Percentiles rank a stretch among this genome's conserved stretches.
Conservation (phyloP, 2,797 vertebrate species). For the Notamacropus eugenii region DNA sequence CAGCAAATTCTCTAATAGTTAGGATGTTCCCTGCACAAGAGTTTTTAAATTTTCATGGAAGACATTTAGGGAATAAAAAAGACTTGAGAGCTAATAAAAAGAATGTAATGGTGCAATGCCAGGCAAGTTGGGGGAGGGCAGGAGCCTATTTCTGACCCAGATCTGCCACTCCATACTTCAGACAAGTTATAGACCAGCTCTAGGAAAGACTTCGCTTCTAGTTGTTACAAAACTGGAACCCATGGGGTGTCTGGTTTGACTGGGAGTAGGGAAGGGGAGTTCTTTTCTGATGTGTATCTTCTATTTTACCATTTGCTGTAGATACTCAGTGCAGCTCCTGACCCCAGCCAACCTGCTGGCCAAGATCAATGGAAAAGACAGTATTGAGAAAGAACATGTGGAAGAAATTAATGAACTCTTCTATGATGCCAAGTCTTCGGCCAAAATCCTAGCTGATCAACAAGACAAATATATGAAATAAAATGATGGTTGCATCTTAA, state of each 20-base stretch:
- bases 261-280: neutral
- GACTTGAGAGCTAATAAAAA: neutral
- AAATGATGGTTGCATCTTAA: slow-evolving; percentile 41
- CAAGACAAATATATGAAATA: slow-evolving; percentile 99
- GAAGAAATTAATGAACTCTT: slow-evolving; percentile 99
- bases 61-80: neutral
- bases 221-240: neutral
- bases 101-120: neutral
- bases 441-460: slow-evolving; percentile 98
- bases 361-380: slow-evolving; percentile 96
- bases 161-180: neutral
- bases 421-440: slow-evolving; percentile 98
- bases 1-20: neutral
- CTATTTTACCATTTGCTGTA: slow-evolving; percentile 72
- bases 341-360: slow-evolving; percentile 95
- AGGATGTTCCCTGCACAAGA: neutral
- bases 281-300: neutral
- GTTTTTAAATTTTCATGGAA: neutral
- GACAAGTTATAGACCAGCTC: neutral
- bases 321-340: slow-evolving; percentile 96
- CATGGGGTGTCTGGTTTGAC: neutral
- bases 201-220: neutral
- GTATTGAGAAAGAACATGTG: slow-evolving; percentile 95
- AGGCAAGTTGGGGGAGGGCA: neutral
- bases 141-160: neutral